These are phyloP conservation scores for Drosophila subsilvestris DNA, from an alignment of 2,888 invertebrate species.

Conservation along the genomic window DNA sequence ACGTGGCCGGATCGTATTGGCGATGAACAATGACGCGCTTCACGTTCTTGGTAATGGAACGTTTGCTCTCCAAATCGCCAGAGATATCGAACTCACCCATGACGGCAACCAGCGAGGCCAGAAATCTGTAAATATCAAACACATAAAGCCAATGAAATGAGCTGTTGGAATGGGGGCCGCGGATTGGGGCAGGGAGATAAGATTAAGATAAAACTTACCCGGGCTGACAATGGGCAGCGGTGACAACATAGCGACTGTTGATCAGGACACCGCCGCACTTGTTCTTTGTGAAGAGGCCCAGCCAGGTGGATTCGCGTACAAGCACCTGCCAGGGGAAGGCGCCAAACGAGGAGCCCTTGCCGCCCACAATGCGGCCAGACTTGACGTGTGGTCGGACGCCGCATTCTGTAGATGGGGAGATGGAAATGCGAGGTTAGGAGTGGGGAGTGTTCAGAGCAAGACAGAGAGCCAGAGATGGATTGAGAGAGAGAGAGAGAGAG, in stretches of 20 bases:
- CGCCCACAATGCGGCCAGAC: constrained; percentile 94
- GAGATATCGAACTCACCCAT: constrained; percentile 96
- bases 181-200: too few relatives aligned
- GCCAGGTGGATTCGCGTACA: constrained; percentile 95
- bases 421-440: constrained; percentile 84
- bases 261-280: constrained; percentile 98
- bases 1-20: constrained; percentile 94
- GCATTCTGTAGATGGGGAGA: constrained; percentile 88
- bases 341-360: constrained; percentile 93
- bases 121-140: constrained; percentile 85
- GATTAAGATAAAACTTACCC: constrained; percentile 87
- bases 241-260: constrained; percentile 93
- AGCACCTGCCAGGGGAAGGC: constrained; percentile 97
- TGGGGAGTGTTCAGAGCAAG: constrained; percentile 82
- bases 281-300: constrained; percentile 96
- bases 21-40: constrained; percentile 94
- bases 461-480: constrained; percentile 46
- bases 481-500: constrained; percentile 43
- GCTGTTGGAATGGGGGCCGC: fast-evolving
- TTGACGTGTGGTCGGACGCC: constrained; percentile 93
- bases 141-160: neutral
- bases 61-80: constrained; percentile 91
- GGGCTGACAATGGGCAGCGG: constrained; percentile 97
- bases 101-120: constrained; percentile 95
- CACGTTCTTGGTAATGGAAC: constrained; percentile 92